These are phyloP conservation scores for Eclectus roratus DNA, from an alignment of 2,113 vertebrate genomes.

Conservation along the genomic window DNA sequence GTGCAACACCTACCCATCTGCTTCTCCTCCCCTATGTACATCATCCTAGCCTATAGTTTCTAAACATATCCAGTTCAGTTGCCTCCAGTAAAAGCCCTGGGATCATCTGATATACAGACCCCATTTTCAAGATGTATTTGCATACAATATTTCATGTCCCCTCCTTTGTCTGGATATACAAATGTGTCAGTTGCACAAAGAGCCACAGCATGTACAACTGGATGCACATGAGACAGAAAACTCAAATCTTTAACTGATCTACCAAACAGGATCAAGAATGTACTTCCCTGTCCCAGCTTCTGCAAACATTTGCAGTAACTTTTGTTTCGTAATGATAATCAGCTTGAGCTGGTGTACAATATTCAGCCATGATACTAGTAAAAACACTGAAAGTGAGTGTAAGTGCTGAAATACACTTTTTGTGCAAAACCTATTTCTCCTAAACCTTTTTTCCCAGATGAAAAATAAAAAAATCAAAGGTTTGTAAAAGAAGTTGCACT, in stretches of 20 bases:
- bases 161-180: neutral
- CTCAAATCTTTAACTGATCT: neutral
- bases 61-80: neutral
- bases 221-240: neutral
- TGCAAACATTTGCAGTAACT: neutral
- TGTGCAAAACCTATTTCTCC: neutral
- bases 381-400: neutral
- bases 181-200: neutral
- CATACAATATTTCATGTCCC: neutral
- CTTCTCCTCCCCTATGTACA: neutral
- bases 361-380: neutral
- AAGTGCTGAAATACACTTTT: neutral
- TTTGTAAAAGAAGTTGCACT: neutral
- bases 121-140: neutral
- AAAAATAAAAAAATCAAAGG: neutral
- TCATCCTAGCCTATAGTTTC: neutral
- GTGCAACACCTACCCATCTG: neutral
- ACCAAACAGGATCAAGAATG: neutral
- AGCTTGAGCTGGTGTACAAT: neutral
- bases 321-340: neutral
- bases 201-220: neutral
- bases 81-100: neutral
- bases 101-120: neutral
- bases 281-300: neutral
- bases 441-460: neutral